Conservation (phyloP, 2,113 vertebrate genomes). For the Ginglymostoma cirratum region DNA sequence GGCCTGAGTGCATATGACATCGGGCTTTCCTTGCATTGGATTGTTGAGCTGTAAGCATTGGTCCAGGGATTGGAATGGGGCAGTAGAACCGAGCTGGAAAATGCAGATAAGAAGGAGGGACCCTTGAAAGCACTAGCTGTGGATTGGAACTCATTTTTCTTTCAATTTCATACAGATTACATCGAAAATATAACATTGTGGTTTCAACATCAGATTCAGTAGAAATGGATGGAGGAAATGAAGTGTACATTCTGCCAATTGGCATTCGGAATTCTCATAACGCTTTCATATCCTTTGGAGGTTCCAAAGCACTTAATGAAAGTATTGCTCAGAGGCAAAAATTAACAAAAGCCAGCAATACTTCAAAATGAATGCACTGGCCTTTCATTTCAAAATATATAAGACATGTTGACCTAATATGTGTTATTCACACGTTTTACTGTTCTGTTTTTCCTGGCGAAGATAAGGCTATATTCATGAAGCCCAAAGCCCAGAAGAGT, state of each 20-base stretch:
- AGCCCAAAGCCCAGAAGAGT: not conserved
- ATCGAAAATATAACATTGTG: not conserved
- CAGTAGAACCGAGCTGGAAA: no score
- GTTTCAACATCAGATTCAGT: not conserved
- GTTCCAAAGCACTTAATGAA: not conserved
- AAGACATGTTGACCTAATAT: no score
- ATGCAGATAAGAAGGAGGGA: not conserved
- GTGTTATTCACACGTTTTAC: no score
- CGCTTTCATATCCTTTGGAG: not conserved
- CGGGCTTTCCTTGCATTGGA: not conserved
- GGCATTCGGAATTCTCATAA: not conserved
- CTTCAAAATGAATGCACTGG: no score
- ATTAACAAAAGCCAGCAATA: no score
- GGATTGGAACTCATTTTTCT: not conserved
- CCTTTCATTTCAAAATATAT: no score
- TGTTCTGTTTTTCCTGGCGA: not conserved
- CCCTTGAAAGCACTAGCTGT: not conserved
- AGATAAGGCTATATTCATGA: not conserved
- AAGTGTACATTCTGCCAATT: not conserved
- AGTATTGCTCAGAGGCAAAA: no score
- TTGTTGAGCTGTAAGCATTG: not conserved
- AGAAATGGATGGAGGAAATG: not conserved
- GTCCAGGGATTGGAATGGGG: not conserved
- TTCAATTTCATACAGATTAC: not conserved
- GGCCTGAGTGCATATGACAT: not conserved